Percentiles rank a stretch among this genome's conserved stretches.
These are phyloP conservation scores for Nesospiza acunhae DNA, from an alignment of 2,113 vertebrate genomes.

Conservation along the genomic window DNA sequence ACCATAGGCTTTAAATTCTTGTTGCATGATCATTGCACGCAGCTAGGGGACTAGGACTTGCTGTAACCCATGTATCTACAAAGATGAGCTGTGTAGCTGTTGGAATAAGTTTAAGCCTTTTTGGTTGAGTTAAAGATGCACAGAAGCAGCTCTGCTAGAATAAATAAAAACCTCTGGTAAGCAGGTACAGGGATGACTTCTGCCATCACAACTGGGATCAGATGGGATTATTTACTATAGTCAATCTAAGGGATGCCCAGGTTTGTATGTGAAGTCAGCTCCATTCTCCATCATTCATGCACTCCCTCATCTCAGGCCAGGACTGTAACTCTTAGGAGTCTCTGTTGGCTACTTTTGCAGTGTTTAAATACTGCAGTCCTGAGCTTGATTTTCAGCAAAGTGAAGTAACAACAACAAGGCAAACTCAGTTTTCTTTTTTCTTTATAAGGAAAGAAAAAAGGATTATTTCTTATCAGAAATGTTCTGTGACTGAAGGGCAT, in stretches of 20 bases:
- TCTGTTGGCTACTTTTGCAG: neutral
- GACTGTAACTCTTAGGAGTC: neutral
- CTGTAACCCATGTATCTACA: neutral
- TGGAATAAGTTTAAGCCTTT: neutral
- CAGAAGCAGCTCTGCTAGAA: neutral
- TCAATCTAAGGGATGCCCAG: neutral
- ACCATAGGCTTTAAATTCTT: neutral
- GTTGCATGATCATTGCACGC: neutral
- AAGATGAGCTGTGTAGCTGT: neutral
- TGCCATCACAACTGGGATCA: neutral
- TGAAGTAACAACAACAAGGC: neutral
- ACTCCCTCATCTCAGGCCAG: neutral
- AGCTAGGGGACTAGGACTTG: neutral
- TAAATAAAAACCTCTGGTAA: neutral
- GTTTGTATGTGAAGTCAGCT: neutral
- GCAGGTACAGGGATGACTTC: neutral
- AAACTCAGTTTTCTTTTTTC: neutral
- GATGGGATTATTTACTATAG: neutral
- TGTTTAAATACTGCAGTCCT: neutral
- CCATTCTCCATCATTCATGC: neutral
- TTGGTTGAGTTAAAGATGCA: neutral
- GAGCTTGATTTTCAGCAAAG: neutral
- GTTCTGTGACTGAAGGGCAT: neutral
- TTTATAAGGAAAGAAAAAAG: neutral
- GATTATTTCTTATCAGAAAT: neutral